Percentiles rank a stretch among this genome's conserved stretches.
Conservation (phyloP, 2,113 vertebrate genomes). For the Cinclus mexicanus region DNA sequence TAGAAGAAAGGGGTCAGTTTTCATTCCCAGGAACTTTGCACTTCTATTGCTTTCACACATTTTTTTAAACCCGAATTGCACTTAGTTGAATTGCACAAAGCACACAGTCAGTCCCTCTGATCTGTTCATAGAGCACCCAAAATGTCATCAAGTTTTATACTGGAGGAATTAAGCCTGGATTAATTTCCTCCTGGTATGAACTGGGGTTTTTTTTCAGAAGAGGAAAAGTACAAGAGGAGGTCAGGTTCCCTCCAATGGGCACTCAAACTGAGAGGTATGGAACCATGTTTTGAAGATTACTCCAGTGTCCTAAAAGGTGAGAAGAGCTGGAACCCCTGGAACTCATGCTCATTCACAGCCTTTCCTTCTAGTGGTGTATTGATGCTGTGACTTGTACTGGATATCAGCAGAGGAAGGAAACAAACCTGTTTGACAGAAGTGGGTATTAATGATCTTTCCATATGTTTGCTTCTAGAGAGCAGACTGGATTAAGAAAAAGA, state of each 20-base stretch:
- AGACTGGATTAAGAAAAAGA: not conserved
- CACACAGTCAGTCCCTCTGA: not conserved
- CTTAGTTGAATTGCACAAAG: not conserved
- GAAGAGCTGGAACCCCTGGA: not conserved
- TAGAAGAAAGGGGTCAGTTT: not conserved
- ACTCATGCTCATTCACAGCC: not conserved
- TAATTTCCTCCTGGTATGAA: not conserved
- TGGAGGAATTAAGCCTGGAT: not conserved
- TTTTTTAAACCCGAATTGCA: not conserved
- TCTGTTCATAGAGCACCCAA: not conserved
- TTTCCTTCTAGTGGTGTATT: not conserved
- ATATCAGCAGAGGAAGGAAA: not conserved
- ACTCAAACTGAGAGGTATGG: not conserved
- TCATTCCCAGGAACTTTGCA: not conserved
- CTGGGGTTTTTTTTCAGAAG: not conserved
- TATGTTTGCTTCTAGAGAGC: not conserved
- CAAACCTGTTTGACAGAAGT: not conserved
- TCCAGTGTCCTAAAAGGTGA: not conserved
- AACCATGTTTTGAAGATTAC: not conserved
- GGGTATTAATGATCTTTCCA: not conserved
- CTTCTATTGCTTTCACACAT: not conserved
- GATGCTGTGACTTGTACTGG: not conserved
- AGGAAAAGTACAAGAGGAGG: not conserved
- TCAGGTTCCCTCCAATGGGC: not conserved
- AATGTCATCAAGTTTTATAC: not conserved